These are phyloP conservation scores for Paedocypris micromegethes DNA, from an alignment of 2,797 vertebrate genomes.

Conservation along the genomic window DNA sequence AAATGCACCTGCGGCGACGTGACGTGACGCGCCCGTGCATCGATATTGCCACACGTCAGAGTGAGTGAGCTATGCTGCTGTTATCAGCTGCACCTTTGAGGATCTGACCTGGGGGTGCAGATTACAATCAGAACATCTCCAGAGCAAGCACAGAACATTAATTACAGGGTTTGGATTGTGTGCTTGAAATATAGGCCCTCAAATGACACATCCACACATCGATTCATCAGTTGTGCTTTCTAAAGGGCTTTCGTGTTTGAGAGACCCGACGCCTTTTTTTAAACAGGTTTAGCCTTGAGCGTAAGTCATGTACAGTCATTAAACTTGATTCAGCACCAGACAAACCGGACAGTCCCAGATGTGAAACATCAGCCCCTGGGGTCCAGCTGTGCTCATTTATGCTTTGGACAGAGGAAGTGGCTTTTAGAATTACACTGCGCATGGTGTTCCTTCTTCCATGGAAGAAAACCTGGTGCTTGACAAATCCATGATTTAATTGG, in stretches of 20 bases:
- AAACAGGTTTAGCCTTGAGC: slow-evolving; percentile 18
- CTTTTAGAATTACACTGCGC: slow-evolving; percentile 38
- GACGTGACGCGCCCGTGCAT: slow-evolving; percentile 5
- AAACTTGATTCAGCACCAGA: slow-evolving; percentile 13
- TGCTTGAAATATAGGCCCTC: background rate
- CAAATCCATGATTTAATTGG: no score
- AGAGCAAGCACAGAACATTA: background rate
- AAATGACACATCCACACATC: no score
- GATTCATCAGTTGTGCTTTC: no score
- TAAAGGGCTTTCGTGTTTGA: no score
- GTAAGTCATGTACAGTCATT: slow-evolving; percentile 27
- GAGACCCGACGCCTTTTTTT: slow-evolving; percentile 9
- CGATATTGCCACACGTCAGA: slow-evolving; percentile 10
- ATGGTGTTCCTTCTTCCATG: slow-evolving; percentile 56
- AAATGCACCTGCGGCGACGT: slow-evolving; percentile 33
- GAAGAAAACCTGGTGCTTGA: slow-evolving; percentile 49
- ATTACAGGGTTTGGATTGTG: background rate
- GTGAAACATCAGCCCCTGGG: slow-evolving; percentile 12
- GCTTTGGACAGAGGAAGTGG: slow-evolving; percentile 20
- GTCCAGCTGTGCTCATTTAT: slow-evolving; percentile 12
- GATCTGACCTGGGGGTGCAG: slow-evolving; percentile 4
- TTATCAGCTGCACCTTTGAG: slow-evolving; percentile 2
- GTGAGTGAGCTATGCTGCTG: slow-evolving; percentile 10
- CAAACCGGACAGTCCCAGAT: slow-evolving; percentile 32
- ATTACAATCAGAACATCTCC: slow-evolving; percentile 6